These are phyloP conservation scores for Hyposoter dolosus DNA, from an alignment of 2,888 invertebrate genomes.

Conservation along the genomic window DNA sequence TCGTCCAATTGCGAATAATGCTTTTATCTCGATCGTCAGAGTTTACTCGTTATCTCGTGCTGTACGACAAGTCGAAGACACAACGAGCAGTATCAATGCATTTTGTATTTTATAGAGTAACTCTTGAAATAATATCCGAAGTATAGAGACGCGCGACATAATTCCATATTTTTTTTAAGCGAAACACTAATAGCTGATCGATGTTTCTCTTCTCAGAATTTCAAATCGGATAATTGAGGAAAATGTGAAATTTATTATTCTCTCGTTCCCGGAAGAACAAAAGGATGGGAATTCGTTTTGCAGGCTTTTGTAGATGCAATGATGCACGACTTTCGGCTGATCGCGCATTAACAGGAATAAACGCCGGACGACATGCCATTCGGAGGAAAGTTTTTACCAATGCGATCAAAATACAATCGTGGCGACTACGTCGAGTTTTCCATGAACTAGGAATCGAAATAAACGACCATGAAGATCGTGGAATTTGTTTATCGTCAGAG, in stretches of 20 bases:
- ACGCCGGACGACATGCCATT: too few relatives aligned
- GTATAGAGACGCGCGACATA: neutral
- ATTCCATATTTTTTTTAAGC: neutral
- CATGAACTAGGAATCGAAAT: too few relatives aligned
- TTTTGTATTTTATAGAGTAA: slow-evolving; percentile 8
- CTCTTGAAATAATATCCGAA: neutral
- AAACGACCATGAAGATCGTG: neutral
- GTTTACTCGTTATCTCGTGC: neutral
- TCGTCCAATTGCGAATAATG: slow-evolving; percentile 54
- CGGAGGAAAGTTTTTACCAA: too few relatives aligned
- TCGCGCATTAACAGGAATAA: too few relatives aligned
- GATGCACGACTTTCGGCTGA: too few relatives aligned
- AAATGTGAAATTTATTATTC: neutral
- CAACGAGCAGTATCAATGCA: neutral
- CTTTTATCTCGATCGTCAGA: slow-evolving; percentile 23
- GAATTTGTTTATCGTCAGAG: neutral
- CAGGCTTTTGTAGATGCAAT: neutral
- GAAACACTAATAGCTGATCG: neutral
- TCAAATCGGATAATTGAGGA: neutral
- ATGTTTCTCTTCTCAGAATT: neutral
- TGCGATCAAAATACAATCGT: too few relatives aligned
- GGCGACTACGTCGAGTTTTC: neutral
- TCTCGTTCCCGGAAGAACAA: neutral
- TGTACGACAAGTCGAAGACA: neutral
- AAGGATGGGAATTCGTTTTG: neutral